Evolutionary conservation across 2,113 vertebrate genomes (phyloP), one percentile per base, ranked within the genome.

Genomic region (Sterrhoptilus dennistouni): DNA sequence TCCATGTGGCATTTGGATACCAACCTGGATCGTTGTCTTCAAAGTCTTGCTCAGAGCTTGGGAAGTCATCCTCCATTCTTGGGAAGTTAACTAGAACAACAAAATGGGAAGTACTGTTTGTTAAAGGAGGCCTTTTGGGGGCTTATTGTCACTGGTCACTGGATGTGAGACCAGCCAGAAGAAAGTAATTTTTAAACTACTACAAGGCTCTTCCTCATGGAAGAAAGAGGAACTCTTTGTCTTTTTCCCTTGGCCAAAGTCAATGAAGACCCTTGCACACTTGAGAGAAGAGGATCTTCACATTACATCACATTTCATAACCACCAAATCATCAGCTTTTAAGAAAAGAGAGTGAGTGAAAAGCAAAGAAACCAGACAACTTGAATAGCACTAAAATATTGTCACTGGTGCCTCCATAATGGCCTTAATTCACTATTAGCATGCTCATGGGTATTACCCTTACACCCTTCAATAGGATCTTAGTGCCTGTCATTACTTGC

Each of bases 61-160:
- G 96, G 88, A 97, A 85, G 50, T 95, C 96, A 76, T 97, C 95
- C 53, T 96, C 93, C 93, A 94, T 75, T 72, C 91, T 90, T 74
- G 98, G 97, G 70, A 98, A 97, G 87, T 98, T 97, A 94, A 98
- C 98, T 98, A 33, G 47, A 97, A 98, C 36, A 86, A 97, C 93
- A 97, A 96, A 95, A 94, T 90, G 72, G 69, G 59, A 97, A 94
- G 80, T 35, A 65, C 27, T 27, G 4, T 82, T 71, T 83, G 83
- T 93, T 83, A 88, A 94, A 93, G 82, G 88, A 89, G 64, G 22
- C 14, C 15, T 88, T 36, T 52, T 2, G 7, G 31, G 19, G 21
- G 13, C 80, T 35, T 52, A 75, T 33, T 79, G 77, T 89, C 40
- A 56, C 44, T 12, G 14, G 23, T 86, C n/a, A 52, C 24, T 59